phyloP scores from a whole-genome alignment of 1,140 invertebrate species.

The Nasonia vitripennis region DNA sequence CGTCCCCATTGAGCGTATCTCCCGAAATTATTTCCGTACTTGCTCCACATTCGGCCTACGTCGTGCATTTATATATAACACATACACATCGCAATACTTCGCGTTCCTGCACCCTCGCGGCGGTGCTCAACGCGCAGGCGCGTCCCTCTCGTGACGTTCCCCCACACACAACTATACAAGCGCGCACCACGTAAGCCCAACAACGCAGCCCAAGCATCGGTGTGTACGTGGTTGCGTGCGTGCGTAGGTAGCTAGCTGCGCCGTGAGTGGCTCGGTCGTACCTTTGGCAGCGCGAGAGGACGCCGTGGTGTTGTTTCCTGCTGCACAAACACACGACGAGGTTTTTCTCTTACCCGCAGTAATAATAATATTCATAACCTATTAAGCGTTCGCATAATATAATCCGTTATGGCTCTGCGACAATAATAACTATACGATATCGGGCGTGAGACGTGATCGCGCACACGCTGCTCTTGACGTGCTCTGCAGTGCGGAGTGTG shows the following conservation, averaged over 20 bases:
- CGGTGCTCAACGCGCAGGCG: background rate
- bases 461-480: background rate
- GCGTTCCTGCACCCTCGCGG: background rate
- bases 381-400: too few species aligned
- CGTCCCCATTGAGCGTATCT: too few species aligned
- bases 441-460: background rate
- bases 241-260: background rate
- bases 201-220: background rate
- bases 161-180: background rate
- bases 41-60: too few species aligned
- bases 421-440: background rate
- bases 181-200: background rate
- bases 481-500: background rate
- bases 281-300: constrained; percentile 12
- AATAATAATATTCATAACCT: background rate
- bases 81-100: too few species aligned
- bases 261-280: background rate
- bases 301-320: background rate
- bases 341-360: constrained; percentile 16
- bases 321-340: background rate
- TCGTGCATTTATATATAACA: too few species aligned
- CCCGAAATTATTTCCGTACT: too few species aligned
- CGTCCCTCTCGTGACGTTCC: background rate
- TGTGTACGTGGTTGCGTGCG: background rate
- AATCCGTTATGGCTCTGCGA: background rate